These are phyloP conservation scores for Poecilia picta DNA, from an alignment of 2,797 vertebrate genomes.

Conservation along the genomic window DNA sequence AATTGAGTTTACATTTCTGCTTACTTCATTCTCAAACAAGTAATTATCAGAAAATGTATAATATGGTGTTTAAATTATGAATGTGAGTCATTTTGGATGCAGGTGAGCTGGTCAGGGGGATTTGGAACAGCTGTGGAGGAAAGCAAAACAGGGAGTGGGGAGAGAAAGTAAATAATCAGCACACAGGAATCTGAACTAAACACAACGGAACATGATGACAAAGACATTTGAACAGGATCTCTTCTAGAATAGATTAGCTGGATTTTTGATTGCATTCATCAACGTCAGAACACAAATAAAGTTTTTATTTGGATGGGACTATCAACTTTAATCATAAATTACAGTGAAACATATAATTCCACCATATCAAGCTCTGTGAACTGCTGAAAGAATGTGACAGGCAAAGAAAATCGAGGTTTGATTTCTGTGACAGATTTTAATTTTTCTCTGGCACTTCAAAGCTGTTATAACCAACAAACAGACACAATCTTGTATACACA, in stretches of 20 bases:
- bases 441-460: constrained; percentile 76
- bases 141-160: no score
- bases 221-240: neutral
- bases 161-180: neutral
- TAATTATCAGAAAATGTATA: no score
- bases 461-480: constrained; percentile 78
- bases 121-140: no score
- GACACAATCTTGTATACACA: constrained; percentile 86
- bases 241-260: neutral
- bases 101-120: no score
- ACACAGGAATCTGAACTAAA: neutral
- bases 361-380: neutral
- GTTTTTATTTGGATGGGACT: neutral
- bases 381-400: neutral
- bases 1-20: no score
- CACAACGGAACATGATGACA: neutral
- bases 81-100: no score
- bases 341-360: neutral
- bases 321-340: neutral
- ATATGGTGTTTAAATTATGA: no score
- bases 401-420: neutral
- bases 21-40: no score
- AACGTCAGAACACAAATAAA: neutral
- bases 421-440: constrained; percentile 72
- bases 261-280: neutral